Evolutionary conservation across 2,888 invertebrate species (phyloP).

Genomic region (Cremastobaeus sp.): DNA sequence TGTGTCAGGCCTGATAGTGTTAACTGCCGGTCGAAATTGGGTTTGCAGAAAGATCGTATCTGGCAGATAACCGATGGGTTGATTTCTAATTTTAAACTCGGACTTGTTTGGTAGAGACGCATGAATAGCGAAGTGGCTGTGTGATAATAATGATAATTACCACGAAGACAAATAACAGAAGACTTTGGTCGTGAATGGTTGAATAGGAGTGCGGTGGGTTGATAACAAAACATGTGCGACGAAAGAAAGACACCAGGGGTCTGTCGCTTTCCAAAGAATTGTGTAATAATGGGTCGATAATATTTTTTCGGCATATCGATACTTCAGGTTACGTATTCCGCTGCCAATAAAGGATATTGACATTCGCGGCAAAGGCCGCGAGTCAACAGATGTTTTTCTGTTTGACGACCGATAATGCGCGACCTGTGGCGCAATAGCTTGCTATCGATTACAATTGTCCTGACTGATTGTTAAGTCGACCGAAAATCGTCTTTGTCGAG

Average conservation of each 20-base stretch:
- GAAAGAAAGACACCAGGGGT: conserved; percentile 1
- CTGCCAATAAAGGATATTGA: conserved; percentile 41
- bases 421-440: conserved; percentile 20
- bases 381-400: conserved; percentile 42
- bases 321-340: background rate
- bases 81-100: conserved; percentile 17
- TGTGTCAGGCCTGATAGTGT: conserved; percentile 23
- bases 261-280: conserved; percentile 17
- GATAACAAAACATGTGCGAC: conserved; percentile 20
- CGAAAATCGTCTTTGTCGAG: conserved; percentile 19
- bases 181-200: background rate
- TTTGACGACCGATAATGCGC: conserved; percentile 39
- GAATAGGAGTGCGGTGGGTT: conserved; percentile 1
- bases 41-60: conserved; percentile 17
- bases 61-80: conserved; percentile 12
- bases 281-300: conserved; percentile 27
- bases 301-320: conserved; percentile 14
- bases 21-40: conserved; percentile 36
- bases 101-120: too few relatives aligned
- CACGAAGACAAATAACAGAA: conserved; percentile 8
- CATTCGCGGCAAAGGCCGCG: conserved; percentile 30
- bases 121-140: background rate
- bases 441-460: conserved; percentile 36
- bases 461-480: background rate
- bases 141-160: conserved; percentile 29